These are phyloP conservation scores for Deilephila porcellus DNA, from an alignment of 2,888 invertebrate genomes.

Conservation along the genomic window DNA sequence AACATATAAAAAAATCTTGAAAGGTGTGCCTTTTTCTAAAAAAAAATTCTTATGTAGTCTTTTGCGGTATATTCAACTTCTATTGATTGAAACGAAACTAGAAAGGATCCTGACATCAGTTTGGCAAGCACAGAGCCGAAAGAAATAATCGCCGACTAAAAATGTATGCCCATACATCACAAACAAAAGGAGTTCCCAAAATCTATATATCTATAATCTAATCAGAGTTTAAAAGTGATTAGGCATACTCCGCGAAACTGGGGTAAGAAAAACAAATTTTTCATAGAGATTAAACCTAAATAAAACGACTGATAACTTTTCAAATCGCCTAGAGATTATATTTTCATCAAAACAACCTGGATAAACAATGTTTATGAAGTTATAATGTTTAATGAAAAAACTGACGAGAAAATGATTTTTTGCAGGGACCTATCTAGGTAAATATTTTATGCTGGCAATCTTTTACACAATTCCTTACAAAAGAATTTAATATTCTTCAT, in stretches of 20 bases:
- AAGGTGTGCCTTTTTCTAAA: no score
- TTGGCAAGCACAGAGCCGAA: neutral
- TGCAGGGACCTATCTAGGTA: slow-evolving; percentile 14
- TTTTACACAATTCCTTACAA: slow-evolving; percentile 6
- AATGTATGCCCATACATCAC: neutral
- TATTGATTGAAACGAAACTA: no score
- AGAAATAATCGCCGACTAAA: neutral
- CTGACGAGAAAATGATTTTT: slow-evolving; percentile 17
- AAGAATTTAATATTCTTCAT: slow-evolving; percentile 5
- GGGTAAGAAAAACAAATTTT: slow-evolving; percentile 3
- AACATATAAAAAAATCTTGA: no score
- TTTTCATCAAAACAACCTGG: slow-evolving; percentile 27
- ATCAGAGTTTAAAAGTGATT: slow-evolving; percentile 19
- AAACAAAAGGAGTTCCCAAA: neutral
- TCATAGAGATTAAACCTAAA: slow-evolving; percentile 23
- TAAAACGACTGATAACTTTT: slow-evolving; percentile 26
- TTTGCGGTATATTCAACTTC: no score
- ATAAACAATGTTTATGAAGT: slow-evolving; percentile 26
- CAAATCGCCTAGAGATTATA: slow-evolving; percentile 25
- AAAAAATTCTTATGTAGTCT: no score
- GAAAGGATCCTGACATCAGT: no score
- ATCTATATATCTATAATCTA: no score
- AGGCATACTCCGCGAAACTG: neutral
- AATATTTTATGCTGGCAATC: neutral
- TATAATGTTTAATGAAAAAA: slow-evolving; percentile 27